Base-by-base conservation (phyloP, 2,888 invertebrate genomes). In the Monoplex corrugatus region DNA sequence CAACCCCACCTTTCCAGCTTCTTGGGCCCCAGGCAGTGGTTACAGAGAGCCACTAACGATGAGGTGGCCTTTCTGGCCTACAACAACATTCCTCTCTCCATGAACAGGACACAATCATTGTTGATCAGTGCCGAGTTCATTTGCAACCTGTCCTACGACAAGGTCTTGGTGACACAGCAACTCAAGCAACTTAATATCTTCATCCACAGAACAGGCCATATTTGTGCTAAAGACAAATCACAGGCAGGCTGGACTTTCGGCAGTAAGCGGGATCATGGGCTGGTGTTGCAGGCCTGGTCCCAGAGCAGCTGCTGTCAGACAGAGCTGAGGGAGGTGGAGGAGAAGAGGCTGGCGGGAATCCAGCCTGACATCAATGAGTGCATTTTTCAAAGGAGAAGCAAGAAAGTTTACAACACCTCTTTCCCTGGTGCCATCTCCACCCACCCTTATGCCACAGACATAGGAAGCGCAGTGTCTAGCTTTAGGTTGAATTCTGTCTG, bases 81-180 rank as follows among this genome's bases (percentile, higher is more conserved):
- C 45, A 45, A 16, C 32, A 16, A 19, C 45, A 23, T 83, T 32
- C 35, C 16, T 5, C 16, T n/a, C 84, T 32, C 38, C 23, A 6
- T n/a, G 2, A 1, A 8, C n/a, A 2, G 28, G 5, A 38, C 57
- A 35, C 16, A 35, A 23, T 8, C 38, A 19, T 57, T 13, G 38
- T 35, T 86, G 86, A 35, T 86, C 43, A 68, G 68, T 5, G 86
- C 68, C 6, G 86, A 86, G n/a, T 28, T 86, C 16, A 40, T 86
- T n/a, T 86, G 68, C 86, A 68, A 43, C 28, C 43, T 86, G n/a
- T 68, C 86, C n/a, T 43, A n/a, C 86, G 40, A 63, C 32, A 28
- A 38, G 2, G 0, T 8, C 28, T 10, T 57, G 0, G 86, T 43
- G 43, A 68, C 19, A 19, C 68, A 6, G 3, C 1, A 5, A 19